phyloP scores from a whole-genome alignment of 2,888 invertebrate genomes.

The Eulithis prunata region DNA sequence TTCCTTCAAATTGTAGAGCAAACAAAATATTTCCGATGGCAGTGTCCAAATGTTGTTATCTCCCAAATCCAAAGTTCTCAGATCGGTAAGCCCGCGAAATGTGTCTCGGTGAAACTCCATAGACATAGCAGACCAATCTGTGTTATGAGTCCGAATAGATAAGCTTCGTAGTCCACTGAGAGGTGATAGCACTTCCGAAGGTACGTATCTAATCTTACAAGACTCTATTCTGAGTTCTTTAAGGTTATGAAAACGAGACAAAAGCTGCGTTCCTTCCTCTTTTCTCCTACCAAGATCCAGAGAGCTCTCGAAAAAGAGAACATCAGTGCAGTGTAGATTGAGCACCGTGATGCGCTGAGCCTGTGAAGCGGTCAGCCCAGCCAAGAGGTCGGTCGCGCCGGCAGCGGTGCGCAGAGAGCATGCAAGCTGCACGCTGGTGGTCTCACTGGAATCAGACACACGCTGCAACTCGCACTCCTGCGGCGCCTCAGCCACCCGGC shows the following conservation, averaged over 20 bases:
- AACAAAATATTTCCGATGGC: conserved; percentile 89
- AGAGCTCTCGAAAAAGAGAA: conserved; percentile 89
- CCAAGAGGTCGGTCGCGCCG: conserved; percentile 86
- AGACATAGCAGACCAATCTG: conserved; percentile 92
- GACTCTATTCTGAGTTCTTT: conserved; percentile 89
- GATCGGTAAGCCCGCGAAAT: conserved; percentile 87
- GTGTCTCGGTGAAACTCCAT: conserved; percentile 90
- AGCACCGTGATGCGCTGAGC: conserved; percentile 88
- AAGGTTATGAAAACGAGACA: conserved; percentile 86
- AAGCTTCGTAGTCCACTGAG: conserved; percentile 87
- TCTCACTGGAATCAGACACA: conserved; percentile 81
- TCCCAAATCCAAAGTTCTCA: conserved; percentile 88
- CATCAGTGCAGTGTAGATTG: conserved; percentile 89
- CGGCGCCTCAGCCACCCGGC: conserved; percentile 86
- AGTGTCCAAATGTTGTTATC: conserved; percentile 91
- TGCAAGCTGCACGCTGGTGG: conserved; percentile 84
- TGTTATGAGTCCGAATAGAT: conserved; percentile 89
- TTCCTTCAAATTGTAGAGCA: conserved; percentile 87
- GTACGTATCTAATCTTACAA: conserved; percentile 90
- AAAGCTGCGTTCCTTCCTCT: conserved; percentile 82
- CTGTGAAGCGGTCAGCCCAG: conserved; percentile 86
- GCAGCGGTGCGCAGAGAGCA: conserved; percentile 88
- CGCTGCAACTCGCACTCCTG: conserved; percentile 90
- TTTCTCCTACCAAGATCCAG: conserved; percentile 84
- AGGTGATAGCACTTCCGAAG: conserved; percentile 87